These are phyloP conservation scores for Xestobium rufovillosum DNA, from an alignment of 2,888 invertebrate genomes.

Conservation along the genomic window DNA sequence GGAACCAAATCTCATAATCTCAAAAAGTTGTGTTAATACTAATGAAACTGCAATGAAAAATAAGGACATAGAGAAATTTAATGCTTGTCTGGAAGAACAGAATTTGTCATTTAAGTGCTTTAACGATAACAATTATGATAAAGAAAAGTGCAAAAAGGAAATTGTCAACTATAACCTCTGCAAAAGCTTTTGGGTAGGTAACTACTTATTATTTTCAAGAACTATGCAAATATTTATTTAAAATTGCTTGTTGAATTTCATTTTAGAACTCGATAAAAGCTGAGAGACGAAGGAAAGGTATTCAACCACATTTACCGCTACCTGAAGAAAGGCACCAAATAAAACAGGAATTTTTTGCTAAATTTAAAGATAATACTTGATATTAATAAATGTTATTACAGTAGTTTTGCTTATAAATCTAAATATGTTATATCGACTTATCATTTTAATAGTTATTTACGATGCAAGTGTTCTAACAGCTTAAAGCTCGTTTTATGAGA, in stretches of 20 bases:
- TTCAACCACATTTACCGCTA: slow-evolving; percentile 60
- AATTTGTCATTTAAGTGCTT: slow-evolving; percentile 64
- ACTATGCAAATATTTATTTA: slow-evolving; percentile 15
- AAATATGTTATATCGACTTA: too few species aligned
- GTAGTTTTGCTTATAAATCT: too few species aligned
- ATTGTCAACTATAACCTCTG: slow-evolving; percentile 75
- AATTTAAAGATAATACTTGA: too few species aligned
- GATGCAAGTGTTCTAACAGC: too few species aligned
- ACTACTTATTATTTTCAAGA: slow-evolving; percentile 9
- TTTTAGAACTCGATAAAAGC: slow-evolving; percentile 52
- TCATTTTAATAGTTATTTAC: too few species aligned
- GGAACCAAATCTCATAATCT: too few species aligned
- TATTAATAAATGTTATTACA: too few species aligned
- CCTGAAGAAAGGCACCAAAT: slow-evolving; percentile 61
- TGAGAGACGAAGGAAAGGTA: slow-evolving; percentile 56
- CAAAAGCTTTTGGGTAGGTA: slow-evolving; percentile 75
- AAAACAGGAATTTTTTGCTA: slow-evolving; percentile 53
- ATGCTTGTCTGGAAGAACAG: slow-evolving; percentile 62
- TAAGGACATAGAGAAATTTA: slow-evolving; percentile 35
- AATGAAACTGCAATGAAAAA: too few species aligned
- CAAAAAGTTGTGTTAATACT: too few species aligned
- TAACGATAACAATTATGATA: slow-evolving; percentile 58
- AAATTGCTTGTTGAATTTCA: neutral
- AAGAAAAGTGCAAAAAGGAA: slow-evolving; percentile 55
- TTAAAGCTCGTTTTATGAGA: too few species aligned